phyloP scores from a whole-genome alignment of 2,797 vertebrate species.

The Chaunax sp. region DNA sequence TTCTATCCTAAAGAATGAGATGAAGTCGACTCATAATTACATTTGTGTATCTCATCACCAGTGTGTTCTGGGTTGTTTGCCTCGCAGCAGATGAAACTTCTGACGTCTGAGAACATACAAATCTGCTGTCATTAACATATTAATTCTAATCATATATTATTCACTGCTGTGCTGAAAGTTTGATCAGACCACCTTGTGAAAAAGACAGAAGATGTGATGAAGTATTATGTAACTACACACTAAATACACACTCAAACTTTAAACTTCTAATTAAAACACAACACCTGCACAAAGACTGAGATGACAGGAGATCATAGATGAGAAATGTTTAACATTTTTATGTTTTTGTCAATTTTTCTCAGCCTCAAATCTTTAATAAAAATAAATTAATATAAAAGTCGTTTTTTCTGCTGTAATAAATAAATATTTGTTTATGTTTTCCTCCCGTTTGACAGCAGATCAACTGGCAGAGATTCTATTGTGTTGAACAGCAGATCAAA shows the following conservation, averaged over 20 bases:
- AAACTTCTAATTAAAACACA: no score
- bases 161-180: not conserved
- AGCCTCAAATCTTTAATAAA: no score
- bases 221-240: no score
- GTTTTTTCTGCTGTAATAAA: no score
- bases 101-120: not conserved
- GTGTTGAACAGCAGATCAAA: conserved; percentile 12
- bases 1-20: not conserved
- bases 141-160: not conserved
- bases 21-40: conserved; percentile 1
- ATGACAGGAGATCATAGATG: no score
- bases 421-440: no score
- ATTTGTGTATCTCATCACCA: not conserved
- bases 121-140: not conserved
- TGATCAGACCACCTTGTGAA: not conserved
- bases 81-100: not conserved
- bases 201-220: not conserved
- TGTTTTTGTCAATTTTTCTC: no score
- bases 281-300: no score
- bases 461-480: not conserved
- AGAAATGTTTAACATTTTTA: no score
- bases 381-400: no score
- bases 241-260: no score
- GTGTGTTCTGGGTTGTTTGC: not conserved
- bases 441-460: no score